These are phyloP conservation scores for Rhinichthys osculus DNA, from an alignment of 2,797 vertebrate species.

Conservation along the genomic window DNA sequence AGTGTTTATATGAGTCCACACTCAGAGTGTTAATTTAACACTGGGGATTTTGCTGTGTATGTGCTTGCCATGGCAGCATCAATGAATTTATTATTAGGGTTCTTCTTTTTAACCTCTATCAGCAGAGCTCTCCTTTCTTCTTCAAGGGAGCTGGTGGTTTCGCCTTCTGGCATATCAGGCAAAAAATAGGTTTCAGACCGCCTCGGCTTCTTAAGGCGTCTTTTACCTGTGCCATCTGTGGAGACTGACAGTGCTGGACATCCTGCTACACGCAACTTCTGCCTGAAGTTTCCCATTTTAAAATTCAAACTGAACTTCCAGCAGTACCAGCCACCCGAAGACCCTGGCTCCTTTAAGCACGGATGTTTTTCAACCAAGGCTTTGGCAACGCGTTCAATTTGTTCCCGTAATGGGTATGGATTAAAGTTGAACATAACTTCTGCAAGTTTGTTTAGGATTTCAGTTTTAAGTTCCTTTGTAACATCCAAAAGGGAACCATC, in stretches of 20 bases:
- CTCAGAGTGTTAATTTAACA: no score
- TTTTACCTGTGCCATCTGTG: neutral
- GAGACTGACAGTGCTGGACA: constrained; percentile 8
- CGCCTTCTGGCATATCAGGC: neutral
- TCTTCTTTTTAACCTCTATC: no score
- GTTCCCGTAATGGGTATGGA: constrained; percentile 10
- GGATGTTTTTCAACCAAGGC: constrained; percentile 21
- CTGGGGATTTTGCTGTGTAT: no score
- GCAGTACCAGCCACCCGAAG: neutral
- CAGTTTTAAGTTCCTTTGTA: neutral
- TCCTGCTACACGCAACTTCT: constrained; percentile 8
- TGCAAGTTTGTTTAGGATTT: neutral
- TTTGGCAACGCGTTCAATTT: constrained; percentile 15
- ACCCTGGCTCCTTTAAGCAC: constrained; percentile 20
- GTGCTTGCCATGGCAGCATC: no score
- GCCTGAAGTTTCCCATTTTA: constrained; percentile 15
- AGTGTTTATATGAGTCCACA: no score
- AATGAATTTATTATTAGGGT: no score
- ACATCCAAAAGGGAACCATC: neutral
- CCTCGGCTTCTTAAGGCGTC: neutral
- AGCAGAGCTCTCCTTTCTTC: no score
- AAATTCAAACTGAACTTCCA: neutral
- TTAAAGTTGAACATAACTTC: neutral
- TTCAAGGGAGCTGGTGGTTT: no score
- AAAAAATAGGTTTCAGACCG: neutral